Evolutionary conservation across 2,888 invertebrate genomes (phyloP), one percentile per base, ranked within the genome.

Genomic region (Caenorhabditis imperialis): DNA sequence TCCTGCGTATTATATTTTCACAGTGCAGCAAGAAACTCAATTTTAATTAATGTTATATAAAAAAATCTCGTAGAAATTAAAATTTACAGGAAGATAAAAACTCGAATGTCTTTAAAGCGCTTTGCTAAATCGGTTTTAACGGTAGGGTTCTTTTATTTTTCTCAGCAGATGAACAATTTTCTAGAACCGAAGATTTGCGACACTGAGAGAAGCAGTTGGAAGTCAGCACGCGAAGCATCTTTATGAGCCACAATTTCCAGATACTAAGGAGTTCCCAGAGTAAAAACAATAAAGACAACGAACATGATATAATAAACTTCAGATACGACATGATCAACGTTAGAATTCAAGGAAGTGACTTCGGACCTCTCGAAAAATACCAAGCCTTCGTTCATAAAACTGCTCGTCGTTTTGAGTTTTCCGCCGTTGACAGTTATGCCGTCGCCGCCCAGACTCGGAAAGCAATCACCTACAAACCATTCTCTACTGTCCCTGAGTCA

Each of bases 341-440:
- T 5, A 73, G 84, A 27, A 73, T 87, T 27, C 84, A 85, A 61
- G 79, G 81, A 5, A 78, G 75, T 53, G 87, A 87, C 57, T 87
- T 77, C 57, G 83, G 76, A 22, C 79, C 82, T 0, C 61, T 87
- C 30, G 87, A 87, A 67, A 82, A 78, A 37, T 87, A 80, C 53
- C 87, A 87, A 60, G 63, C 78, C 2, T 86, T 79, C 60, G 79
- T 87, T 14, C 77, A 86, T 57, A 70, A 77, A 61, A 77, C 80
- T 18, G 84, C 84, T 3, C 78, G 54, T 22, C 60, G 78, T 33
- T 85, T 87, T 51, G 72, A 74, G 5, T 85, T 87, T 63, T 63
- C 77, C 3, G 79, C 87, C 12, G 65, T 83, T 22, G 85, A 86
- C 27, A 87, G 86, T 51, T 86, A 87, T 62, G 84, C 86, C 3